A percentile compares a stretch with the other conserved stretches of the same genome.
These are phyloP conservation scores for Drosophila punjabiensis DNA, from an alignment of 1,140 invertebrate genomes.

Conservation along the genomic window DNA sequence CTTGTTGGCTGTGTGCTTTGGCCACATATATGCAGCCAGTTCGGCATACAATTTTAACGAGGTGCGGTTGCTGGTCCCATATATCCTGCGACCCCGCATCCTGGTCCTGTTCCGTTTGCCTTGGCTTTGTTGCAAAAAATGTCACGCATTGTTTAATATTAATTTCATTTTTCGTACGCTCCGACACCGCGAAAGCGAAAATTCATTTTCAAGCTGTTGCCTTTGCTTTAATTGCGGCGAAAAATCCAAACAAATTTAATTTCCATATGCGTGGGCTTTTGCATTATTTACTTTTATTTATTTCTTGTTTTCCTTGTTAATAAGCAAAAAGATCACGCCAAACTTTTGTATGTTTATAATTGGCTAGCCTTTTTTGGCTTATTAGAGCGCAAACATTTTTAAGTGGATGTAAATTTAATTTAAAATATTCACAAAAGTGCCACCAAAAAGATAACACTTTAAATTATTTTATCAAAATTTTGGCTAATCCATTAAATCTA, in stretches of 20 bases:
- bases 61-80: slow-evolving; percentile 57
- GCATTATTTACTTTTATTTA: slow-evolving; percentile 5
- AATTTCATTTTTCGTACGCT: slow-evolving; percentile 55
- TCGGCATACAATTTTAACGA: slow-evolving; percentile 77
- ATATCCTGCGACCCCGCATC: slow-evolving; percentile 20
- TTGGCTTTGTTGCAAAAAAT: slow-evolving; percentile 60
- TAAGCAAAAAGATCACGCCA: slow-evolving; percentile 1
- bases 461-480: slow-evolving; percentile 2
- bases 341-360: background rate
- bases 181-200: slow-evolving; percentile 33
- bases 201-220: slow-evolving; percentile 41
- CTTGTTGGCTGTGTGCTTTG: slow-evolving; percentile 55
- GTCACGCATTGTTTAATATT: slow-evolving; percentile 65
- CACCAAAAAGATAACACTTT: background rate
- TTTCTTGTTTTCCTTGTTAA: slow-evolving; percentile 5
- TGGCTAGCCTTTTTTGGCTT: background rate
- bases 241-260: slow-evolving; percentile 33
- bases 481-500: slow-evolving; percentile 16
- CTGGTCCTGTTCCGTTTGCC: slow-evolving; percentile 22
- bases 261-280: slow-evolving; percentile 6
- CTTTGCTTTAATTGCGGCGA: slow-evolving; percentile 34
- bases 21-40: slow-evolving; percentile 58
- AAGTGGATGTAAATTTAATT: slow-evolving; percentile 4
- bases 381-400: slow-evolving; percentile 1
- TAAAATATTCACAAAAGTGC: background rate